phyloP scores from a whole-genome alignment of 2,888 invertebrate species.

The Gandaritis pyraliata region DNA sequence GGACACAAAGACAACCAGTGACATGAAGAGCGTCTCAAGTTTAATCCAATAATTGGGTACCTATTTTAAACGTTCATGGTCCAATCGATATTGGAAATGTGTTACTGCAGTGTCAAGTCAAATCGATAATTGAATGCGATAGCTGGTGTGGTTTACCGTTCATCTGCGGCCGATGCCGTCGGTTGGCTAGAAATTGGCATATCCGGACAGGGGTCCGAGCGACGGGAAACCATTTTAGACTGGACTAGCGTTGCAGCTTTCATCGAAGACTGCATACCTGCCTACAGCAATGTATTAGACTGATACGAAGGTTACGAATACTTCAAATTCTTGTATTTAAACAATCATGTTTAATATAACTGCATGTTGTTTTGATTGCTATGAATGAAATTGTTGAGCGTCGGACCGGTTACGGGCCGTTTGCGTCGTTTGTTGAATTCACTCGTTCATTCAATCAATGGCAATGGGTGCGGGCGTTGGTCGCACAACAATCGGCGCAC shows the following conservation, averaged over 20 bases:
- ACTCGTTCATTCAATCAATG: slow-evolving; percentile 79
- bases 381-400: slow-evolving; percentile 41
- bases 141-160: slow-evolving; percentile 56
- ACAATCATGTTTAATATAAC: slow-evolving; percentile 18
- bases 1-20: not conserved
- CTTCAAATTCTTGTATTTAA: slow-evolving; percentile 2
- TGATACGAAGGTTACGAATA: not conserved
- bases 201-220: slow-evolving; percentile 62
- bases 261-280: not conserved
- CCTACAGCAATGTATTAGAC: not conserved
- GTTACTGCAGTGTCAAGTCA: slow-evolving; percentile 51
- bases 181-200: slow-evolving; percentile 64
- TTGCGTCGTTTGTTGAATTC: slow-evolving; percentile 74
- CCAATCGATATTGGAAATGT: slow-evolving; percentile 25
- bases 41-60: not conserved
- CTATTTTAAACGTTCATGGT: slow-evolving; percentile 12
- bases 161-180: slow-evolving; percentile 49
- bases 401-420: slow-evolving; percentile 62
- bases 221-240: slow-evolving; percentile 48
- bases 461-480: slow-evolving; percentile 79
- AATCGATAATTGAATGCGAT: slow-evolving; percentile 65
- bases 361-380: slow-evolving; percentile 22
- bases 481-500: slow-evolving; percentile 81
- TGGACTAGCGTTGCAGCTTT: slow-evolving; percentile 34
- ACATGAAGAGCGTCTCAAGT: not conserved